Conservation (phyloP, 2,888 invertebrate genomes). For the Xestia sexstrigata region DNA sequence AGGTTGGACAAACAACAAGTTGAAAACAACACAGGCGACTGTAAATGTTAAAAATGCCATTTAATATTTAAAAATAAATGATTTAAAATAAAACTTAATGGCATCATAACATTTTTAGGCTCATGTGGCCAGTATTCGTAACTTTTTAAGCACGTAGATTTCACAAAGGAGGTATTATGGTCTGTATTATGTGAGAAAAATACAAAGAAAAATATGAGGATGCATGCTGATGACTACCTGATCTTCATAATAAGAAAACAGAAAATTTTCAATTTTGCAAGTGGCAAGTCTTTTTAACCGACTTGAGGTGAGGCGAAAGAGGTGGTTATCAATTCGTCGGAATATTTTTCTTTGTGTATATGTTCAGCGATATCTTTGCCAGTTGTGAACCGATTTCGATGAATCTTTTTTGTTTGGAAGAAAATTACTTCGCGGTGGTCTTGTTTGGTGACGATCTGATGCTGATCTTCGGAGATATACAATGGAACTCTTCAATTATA, state of each 20-base stretch:
- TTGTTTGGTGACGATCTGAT: no score
- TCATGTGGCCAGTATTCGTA: neutral
- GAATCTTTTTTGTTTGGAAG: no score
- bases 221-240: neutral
- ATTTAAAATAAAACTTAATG: neutral
- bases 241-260: neutral
- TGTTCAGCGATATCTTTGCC: no score
- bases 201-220: no score
- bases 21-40: neutral
- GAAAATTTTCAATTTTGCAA: neutral
- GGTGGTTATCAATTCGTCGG: no score
- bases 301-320: no score
- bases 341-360: no score
- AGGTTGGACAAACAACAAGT: neutral
- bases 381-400: no score
- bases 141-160: neutral
- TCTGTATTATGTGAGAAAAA: neutral
- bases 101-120: neutral
- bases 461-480: no score
- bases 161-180: constrained; percentile 4
- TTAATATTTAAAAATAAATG: neutral
- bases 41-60: neutral
- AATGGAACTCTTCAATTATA: no score
- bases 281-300: neutral
- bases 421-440: no score